Percentiles rank a stretch among this genome's conserved stretches.
phyloP scores from a whole-genome alignment of 2,113 vertebrate genomes.

The Notothenia rossii region DNA sequence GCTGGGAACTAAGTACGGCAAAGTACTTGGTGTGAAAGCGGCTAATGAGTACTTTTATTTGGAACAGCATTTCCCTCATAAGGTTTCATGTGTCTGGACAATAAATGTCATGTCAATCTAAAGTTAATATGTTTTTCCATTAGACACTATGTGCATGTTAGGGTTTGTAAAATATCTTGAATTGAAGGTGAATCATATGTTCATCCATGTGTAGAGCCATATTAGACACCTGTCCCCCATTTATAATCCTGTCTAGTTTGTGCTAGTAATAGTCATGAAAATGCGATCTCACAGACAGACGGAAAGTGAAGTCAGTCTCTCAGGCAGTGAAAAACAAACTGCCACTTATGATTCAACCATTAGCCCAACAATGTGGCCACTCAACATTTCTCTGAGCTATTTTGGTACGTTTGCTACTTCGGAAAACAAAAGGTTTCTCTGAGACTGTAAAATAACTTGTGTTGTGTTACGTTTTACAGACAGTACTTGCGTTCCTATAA shows the following conservation, averaged over 20 bases:
- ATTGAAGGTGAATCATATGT: background rate
- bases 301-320: slow-evolving; percentile 23
- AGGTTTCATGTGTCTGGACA: background rate
- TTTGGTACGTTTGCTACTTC: background rate
- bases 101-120: background rate
- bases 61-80: background rate
- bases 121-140: background rate
- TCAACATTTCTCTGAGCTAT: slow-evolving; percentile 5
- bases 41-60: background rate
- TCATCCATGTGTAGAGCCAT: background rate
- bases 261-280: background rate
- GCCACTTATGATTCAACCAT: slow-evolving; percentile 25
- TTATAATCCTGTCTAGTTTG: background rate
- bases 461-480: background rate
- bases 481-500: background rate
- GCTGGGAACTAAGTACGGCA: no score
- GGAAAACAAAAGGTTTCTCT: background rate
- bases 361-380: background rate
- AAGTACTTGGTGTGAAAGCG: no score
- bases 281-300: background rate
- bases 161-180: background rate
- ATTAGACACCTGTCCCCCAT: background rate
- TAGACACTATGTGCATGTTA: background rate
- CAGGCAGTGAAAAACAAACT: background rate
- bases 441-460: background rate